Conservation (phyloP, 2,888 invertebrate genomes). For the Aporophyla lueneburgensis region DNA sequence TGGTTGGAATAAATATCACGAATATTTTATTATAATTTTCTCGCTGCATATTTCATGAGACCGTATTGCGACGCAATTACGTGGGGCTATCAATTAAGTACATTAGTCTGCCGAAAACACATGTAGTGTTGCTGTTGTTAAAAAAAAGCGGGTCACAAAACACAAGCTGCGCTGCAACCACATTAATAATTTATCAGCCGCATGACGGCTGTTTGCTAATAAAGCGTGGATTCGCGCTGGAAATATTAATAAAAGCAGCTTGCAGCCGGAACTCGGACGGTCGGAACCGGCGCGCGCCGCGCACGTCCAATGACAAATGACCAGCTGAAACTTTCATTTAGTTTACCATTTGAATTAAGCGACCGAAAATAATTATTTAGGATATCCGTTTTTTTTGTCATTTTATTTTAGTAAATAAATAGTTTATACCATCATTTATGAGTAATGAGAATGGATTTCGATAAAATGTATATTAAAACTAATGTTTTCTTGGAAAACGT, state of each 20-base stretch:
- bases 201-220: conserved; percentile 91
- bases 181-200: conserved; percentile 91
- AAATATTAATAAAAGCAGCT: conserved; percentile 91
- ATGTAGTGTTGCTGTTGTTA: conserved; percentile 67
- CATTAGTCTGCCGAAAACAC: conserved; percentile 68
- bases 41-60: conserved; percentile 52
- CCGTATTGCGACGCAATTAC: conserved; percentile 45
- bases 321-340: conserved; percentile 87
- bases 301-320: conserved; percentile 87
- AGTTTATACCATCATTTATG: background rate
- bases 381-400: conserved; percentile 32
- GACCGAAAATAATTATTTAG: conserved; percentile 67
- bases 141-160: conserved; percentile 85
- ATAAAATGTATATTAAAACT: too few relatives aligned
- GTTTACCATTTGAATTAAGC: conserved; percentile 86
- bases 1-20: conserved; percentile 53
- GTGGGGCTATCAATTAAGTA: conserved; percentile 52
- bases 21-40: conserved; percentile 57
- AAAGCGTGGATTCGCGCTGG: conserved; percentile 89
- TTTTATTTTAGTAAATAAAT: background rate
- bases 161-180: conserved; percentile 86
- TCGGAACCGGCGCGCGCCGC: conserved; percentile 74
- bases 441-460: background rate
- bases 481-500: too few relatives aligned
- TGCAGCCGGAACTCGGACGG: conserved; percentile 85